Evolutionary conservation across 2,113 vertebrate genomes (phyloP), one percentile per base, ranked within the genome.

Genomic region (Prietella phreatophila): DNA sequence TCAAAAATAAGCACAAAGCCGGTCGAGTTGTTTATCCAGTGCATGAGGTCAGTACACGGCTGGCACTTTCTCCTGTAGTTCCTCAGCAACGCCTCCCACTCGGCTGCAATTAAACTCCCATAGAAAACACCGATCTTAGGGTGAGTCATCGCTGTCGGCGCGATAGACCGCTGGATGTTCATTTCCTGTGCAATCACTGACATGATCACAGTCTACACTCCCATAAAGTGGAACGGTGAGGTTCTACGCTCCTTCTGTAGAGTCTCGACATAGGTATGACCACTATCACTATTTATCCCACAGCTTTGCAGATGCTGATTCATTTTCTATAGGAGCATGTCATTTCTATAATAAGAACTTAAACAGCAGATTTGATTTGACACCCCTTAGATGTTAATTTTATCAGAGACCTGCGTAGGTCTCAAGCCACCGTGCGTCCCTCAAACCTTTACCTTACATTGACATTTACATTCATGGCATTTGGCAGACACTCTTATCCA

Each of bases 11-110:
- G 30, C 63, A 87, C 33, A 33, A 47, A 71, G 47, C 20, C 63
- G 55, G 33, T 85, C 65, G 85, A 85, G 69, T 36, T 55, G n/a
- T 81, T 76, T 33, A 85, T 90, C 36, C 71, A 69, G 20, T 42
- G 63, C 50, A 53, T 63, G 76, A 69, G 80, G 56, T 87, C 83
- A 82, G 22, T 84, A 42, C 85, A 71, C 14, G 22, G 76, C 39
- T 82, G 61, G 15, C 33, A 58, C 69, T 79, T 33, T 67, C n/a
- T 8, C 36, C 39, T 27, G 36, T 53, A 67, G 53, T 9, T 55
- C 50, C 27, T 61, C 55, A 20, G 25, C 84, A n/a, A 76, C 84
- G 13, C 67, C n/a, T 80, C n/a, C 67, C 84, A 83, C 33, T 60
- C 55, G 14, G 19, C 80, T 0, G 20, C 55, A 69, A 39, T 87